phyloP scores from a whole-genome alignment of 2,113 vertebrate species.

The Cyprinodon variegatus region DNA sequence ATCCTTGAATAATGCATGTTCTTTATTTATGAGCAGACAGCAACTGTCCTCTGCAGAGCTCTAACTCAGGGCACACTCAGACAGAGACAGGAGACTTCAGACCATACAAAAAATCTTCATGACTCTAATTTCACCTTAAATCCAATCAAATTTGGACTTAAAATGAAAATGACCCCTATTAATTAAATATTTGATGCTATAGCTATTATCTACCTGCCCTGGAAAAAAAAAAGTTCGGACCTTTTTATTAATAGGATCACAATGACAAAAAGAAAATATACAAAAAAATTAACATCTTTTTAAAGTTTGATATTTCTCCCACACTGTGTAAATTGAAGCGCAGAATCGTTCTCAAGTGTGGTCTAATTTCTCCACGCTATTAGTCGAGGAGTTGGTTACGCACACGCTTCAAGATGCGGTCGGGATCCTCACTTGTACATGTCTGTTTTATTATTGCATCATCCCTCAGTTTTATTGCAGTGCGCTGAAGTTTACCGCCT shows the following conservation, averaged over 20 bases:
- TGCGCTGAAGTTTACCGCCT: neutral
- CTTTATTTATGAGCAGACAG: conserved; percentile 71
- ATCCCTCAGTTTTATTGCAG: conserved; percentile 1
- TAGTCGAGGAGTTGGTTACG: conserved; percentile 26
- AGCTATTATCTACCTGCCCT: neutral
- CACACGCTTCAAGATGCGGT: conserved; percentile 6
- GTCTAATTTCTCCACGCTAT: neutral
- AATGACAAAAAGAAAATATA: neutral
- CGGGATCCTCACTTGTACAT: conserved; percentile 21
- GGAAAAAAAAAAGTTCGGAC: neutral
- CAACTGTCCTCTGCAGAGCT: conserved; percentile 58
- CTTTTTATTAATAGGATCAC: neutral
- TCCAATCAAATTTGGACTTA: neutral
- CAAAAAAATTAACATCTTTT: neutral
- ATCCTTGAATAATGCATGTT: conserved; percentile 72
- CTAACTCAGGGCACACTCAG: conserved; percentile 19
- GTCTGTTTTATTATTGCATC: conserved; percentile 14
- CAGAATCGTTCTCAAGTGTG: neutral
- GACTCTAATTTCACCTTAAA: neutral
- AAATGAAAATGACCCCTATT: too few relatives aligned
- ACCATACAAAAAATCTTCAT: neutral
- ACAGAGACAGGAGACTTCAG: neutral
- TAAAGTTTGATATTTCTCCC: neutral
- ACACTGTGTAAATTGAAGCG: conserved; percentile 7
- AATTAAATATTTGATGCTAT: neutral